A percentile compares a stretch with the other conserved stretches of the same genome.
Evolutionary conservation across 1,140 invertebrate species (phyloP).

Genomic region (Hirudo medicinalis): DNA sequence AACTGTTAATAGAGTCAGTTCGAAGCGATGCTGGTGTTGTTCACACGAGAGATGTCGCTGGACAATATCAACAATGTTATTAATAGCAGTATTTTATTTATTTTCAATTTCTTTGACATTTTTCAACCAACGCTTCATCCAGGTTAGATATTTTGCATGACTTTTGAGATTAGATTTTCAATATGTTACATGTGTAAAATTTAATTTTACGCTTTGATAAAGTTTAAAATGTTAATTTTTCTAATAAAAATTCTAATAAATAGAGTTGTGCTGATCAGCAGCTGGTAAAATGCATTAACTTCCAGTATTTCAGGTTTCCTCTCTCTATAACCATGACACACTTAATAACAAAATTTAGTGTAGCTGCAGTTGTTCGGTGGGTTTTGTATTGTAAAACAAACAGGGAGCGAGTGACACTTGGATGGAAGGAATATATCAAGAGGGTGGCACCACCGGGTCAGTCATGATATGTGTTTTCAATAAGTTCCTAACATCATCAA

Average conservation of each 20-base stretch:
- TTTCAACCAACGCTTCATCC: conserved; percentile 79
- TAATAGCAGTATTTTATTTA: conserved; percentile 63
- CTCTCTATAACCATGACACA: conserved; percentile 69
- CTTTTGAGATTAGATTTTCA: neutral
- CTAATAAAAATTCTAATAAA: neutral
- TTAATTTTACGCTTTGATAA: neutral
- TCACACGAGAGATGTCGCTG: neutral
- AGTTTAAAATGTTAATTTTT: conserved; percentile 3
- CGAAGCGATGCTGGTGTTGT: too few species aligned
- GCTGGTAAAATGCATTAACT: conserved; percentile 32
- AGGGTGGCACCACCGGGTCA: conserved; percentile 44
- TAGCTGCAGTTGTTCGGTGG: conserved; percentile 54
- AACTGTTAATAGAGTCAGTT: neutral
- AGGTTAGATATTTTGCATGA: conserved; percentile 47
- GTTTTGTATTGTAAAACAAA: conserved; percentile 50
- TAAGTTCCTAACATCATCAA: neutral
- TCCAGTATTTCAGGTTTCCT: conserved; percentile 66
- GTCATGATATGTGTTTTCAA: neutral
- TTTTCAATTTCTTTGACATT: conserved; percentile 86
- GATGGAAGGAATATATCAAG: conserved; percentile 52
- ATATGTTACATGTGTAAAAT: neutral
- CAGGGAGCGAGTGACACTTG: conserved; percentile 50
- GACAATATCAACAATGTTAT: conserved; percentile 24
- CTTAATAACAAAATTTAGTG: conserved; percentile 64
- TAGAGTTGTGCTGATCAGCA: neutral